These are phyloP conservation scores for Mesorhabditis belari DNA, from an alignment of 2,888 invertebrate species.

Conservation along the genomic window DNA sequence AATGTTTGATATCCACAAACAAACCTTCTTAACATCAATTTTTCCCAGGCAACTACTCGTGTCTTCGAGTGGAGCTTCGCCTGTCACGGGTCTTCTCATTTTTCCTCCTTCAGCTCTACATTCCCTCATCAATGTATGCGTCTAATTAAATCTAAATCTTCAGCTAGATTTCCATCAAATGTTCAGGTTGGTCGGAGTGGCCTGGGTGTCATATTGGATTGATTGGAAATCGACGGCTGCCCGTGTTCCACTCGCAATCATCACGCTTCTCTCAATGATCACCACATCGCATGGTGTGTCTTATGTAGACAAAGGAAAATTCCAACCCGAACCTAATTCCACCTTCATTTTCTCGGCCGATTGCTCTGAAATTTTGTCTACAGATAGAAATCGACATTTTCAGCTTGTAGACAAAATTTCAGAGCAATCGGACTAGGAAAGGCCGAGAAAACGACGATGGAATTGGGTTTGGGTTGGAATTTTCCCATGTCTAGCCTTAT, in stretches of 20 bases:
- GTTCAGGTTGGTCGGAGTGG: conserved; percentile 29
- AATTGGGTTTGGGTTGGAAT: too few species aligned
- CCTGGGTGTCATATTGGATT: conserved; percentile 51
- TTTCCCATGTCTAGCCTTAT: too few species aligned
- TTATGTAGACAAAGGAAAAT: not conserved
- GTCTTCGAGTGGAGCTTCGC: conserved; percentile 45
- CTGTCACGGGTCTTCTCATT: conserved; percentile 52
- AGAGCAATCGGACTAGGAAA: too few species aligned
- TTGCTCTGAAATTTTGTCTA: too few species aligned
- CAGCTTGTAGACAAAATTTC: too few species aligned
- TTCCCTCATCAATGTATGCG: conserved; percentile 33
- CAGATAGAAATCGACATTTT: too few species aligned
- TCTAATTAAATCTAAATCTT: not conserved
- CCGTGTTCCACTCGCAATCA: conserved; percentile 51
- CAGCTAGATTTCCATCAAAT: conserved; percentile 20
- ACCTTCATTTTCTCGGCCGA: too few species aligned
- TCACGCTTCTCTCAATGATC: conserved; percentile 52
- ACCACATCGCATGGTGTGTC: conserved; percentile 47
- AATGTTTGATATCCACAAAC: too few species aligned
- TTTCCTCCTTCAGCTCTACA: conserved; percentile 52
- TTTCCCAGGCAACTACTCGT: conserved; percentile 47
- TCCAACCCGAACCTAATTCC: not conserved
- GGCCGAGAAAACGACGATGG: too few species aligned
- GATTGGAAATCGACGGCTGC: conserved; percentile 53
- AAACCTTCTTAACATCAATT: too few species aligned